These are phyloP conservation scores for Doris montereyensis DNA, from an alignment of 2,888 invertebrate genomes.

Conservation along the genomic window DNA sequence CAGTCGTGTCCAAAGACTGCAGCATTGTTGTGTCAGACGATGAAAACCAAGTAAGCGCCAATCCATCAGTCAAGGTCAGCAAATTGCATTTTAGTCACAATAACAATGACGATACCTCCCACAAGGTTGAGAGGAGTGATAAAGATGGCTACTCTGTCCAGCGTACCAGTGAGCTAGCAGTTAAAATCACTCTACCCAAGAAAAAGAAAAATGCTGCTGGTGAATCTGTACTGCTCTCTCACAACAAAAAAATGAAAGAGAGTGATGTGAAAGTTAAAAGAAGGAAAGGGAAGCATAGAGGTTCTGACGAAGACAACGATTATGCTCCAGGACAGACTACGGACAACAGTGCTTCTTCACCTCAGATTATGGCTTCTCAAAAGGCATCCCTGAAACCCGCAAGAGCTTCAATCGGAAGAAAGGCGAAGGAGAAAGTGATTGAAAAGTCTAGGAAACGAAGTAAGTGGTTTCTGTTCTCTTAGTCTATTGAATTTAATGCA, in stretches of 20 bases:
- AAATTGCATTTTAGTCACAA: slow-evolving; percentile 52
- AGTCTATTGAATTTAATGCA: no score
- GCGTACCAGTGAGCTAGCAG: slow-evolving; percentile 46
- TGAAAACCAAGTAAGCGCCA: no score
- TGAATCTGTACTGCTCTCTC: slow-evolving; percentile 29
- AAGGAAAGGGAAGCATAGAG: slow-evolving; percentile 8
- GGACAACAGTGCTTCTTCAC: neutral
- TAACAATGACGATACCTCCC: slow-evolving; percentile 48
- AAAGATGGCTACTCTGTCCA: slow-evolving; percentile 45
- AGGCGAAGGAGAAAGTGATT: slow-evolving; percentile 57
- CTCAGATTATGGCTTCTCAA: neutral
- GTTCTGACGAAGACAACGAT: slow-evolving; percentile 29
- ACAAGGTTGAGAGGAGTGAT: slow-evolving; percentile 39
- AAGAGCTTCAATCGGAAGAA: slow-evolving; percentile 55
- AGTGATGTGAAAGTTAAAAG: neutral
- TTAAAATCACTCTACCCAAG: slow-evolving; percentile 45
- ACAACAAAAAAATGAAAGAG: slow-evolving; percentile 23
- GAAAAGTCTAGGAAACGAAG: slow-evolving; percentile 47
- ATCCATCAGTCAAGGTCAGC: slow-evolving; percentile 52
- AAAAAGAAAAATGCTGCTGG: slow-evolving; percentile 38
- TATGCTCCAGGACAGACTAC: neutral
- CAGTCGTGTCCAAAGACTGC: slow-evolving; percentile 57
- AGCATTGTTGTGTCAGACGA: no score
- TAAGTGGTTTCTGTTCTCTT: no score
- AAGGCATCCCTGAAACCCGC: slow-evolving; percentile 47